Base-by-base conservation (phyloP, 2,113 vertebrate species). In the Dipodomys merriami region DNA sequence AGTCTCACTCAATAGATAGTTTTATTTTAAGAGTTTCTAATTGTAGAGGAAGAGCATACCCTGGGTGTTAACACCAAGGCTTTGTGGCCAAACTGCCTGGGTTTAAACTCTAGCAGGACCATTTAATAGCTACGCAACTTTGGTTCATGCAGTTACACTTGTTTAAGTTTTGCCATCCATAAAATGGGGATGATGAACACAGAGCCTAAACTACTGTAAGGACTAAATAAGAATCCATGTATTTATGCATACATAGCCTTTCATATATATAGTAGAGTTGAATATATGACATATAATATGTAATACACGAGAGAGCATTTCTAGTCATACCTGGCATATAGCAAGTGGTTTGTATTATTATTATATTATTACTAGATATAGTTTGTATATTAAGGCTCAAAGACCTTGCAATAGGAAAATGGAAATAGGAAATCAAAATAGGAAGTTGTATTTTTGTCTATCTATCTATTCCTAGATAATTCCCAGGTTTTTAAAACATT, bases 401-500 rank as follows among this genome's bases (percentile, higher is more conserved):
- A 89, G 46, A 30, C 39, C 77, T 94, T 92, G 81, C 53, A 49
- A 49, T 49, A 49, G 49, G 49, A 49, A 49, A 49, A 49, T 49
- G 1, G 49, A 49, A 49, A 49, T 49, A 49, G 10, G 49, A 49
- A 49, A 49, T 0, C 89, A 49, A 49, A 49, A 49, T 49, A 49
- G 49, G 49, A 49, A 49, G 12, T 25, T 82, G 22, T 88, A 27
- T 83, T 93, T 95, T 83, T 91, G n/a, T 79, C 83, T 89, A 64
- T 2, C 19, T 64, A 77, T 72, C 25, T 60, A 85, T 33, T 91
- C 4, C 60, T 15, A 90, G 65, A 39, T 39, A 39, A 39, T 39
- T 39, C 39, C 39, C 49, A 49, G 9, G 12, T 12, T 49, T 49
- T 49, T 2, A 49, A 49, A 49, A 7, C 57, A 29, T 80, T 77